Conservation (phyloP, 2,113 vertebrate species). For the Vidua chalybeata region DNA sequence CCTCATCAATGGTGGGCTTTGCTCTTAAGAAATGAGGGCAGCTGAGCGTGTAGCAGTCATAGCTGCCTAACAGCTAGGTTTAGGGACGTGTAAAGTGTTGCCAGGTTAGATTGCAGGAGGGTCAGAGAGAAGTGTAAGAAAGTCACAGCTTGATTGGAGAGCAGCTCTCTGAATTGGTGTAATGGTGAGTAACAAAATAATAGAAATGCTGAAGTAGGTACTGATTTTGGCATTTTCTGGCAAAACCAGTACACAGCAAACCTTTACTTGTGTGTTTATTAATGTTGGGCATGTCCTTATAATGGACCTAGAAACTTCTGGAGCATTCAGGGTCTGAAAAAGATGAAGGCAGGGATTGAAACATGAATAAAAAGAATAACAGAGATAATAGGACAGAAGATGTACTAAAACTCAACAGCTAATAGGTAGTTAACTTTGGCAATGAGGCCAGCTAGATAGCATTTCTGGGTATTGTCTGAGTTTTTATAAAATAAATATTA, state of each 20-base stretch:
- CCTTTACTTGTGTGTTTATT: background rate
- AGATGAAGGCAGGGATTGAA: background rate
- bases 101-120: background rate
- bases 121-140: background rate
- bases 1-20: background rate
- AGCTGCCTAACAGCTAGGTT: background rate
- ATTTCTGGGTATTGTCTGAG: background rate
- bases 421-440: background rate
- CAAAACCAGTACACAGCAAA: background rate
- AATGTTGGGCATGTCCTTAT: background rate
- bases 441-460: background rate
- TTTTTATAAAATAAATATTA: background rate
- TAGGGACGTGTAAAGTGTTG: background rate
- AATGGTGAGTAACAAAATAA: background rate
- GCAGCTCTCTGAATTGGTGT: background rate
- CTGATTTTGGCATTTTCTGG: background rate
- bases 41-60: background rate
- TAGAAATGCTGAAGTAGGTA: background rate
- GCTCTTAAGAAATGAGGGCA: background rate
- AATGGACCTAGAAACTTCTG: background rate
- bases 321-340: background rate
- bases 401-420: background rate
- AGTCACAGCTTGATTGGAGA: background rate
- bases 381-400: background rate
- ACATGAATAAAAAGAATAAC: background rate